Evolutionary conservation across 2,113 vertebrate species (phyloP), one percentile per base, ranked within the genome.

Genomic region (Rhinopomastus cyanomelas): DNA sequence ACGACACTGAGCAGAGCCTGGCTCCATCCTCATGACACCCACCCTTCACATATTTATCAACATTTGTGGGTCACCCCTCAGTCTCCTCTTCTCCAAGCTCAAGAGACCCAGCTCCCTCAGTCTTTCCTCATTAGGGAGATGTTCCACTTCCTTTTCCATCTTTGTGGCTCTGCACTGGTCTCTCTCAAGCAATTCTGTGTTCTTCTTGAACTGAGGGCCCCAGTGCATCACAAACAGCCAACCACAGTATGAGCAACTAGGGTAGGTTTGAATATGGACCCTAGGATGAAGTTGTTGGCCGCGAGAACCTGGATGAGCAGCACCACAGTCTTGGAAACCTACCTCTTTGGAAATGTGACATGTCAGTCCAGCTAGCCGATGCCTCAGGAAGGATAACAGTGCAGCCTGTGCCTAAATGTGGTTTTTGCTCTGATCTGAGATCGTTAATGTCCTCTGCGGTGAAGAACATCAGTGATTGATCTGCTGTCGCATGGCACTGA

Each of bases 361-460:
- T 81, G 65, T 74, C 57, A 62, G 75, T 46, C 77, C 53, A 34
- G 22, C 0, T 5, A 73, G 77, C 88, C 67, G 6, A 0, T 84
- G 65, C 67, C 55, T 67, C 3, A 5, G 36, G 71, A 92, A 74
- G 29, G 67, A 87, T 87, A 90, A 85, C 61, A 85, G 44, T 42
- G 56, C 56, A 74, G 60, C 77, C 84, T 27, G 59, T 81, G 74
- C 81, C 84, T 80, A 88, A 82, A 71, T 56, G 30, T 66, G 81
- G 30, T 82, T 90, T 87, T 85, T 81, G 15, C 60, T 89, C 39
- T 71, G 55, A 76, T 87, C 60, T 89, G 53, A 67, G 81, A 69
- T 76, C 62, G 32, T 85, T 76, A 81, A n/a, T 59, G 67, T 79
- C 86, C 81, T 85, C 60, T 44, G 56, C 32, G 74, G 64, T 0